These are phyloP conservation scores for Microcebus ravelobensis DNA, from an alignment of 2,113 vertebrate genomes.

Conservation along the genomic window DNA sequence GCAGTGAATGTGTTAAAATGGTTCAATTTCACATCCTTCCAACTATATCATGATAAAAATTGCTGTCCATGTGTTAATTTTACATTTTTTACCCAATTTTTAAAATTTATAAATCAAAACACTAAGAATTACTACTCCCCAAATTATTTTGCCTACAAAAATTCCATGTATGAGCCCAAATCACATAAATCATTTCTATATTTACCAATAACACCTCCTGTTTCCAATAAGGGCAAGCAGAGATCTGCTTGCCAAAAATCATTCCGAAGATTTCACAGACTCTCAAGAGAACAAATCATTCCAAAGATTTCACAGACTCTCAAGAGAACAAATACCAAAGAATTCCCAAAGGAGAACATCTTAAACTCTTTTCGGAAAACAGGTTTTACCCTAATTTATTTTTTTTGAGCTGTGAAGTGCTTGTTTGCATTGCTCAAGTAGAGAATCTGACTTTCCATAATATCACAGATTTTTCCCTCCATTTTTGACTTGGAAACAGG, in stretches of 20 bases:
- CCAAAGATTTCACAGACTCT: background rate
- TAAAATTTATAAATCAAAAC: background rate
- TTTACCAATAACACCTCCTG: background rate
- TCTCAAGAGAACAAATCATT: background rate
- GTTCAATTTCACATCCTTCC: background rate
- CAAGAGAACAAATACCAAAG: background rate
- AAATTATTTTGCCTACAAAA: background rate
- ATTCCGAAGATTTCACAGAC: background rate
- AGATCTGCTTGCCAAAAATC: background rate
- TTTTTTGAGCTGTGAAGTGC: background rate
- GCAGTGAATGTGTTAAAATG: background rate
- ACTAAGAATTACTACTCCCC: background rate
- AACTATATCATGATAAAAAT: background rate
- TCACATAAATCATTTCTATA: background rate
- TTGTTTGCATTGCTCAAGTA: constrained; percentile 27
- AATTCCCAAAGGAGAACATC: background rate
- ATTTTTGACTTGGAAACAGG: background rate
- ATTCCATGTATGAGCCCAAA: background rate
- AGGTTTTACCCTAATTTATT: background rate
- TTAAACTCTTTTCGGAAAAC: background rate
- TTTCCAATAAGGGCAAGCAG: constrained; percentile 3
- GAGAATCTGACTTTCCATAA: background rate
- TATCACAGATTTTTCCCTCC: constrained; percentile 7
- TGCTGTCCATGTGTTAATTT: background rate
- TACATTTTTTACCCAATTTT: background rate